A percentile compares a stretch with the other conserved stretches of the same genome.
These are phyloP conservation scores for Epirrita christyi DNA, from an alignment of 2,888 invertebrate species.

Conservation along the genomic window DNA sequence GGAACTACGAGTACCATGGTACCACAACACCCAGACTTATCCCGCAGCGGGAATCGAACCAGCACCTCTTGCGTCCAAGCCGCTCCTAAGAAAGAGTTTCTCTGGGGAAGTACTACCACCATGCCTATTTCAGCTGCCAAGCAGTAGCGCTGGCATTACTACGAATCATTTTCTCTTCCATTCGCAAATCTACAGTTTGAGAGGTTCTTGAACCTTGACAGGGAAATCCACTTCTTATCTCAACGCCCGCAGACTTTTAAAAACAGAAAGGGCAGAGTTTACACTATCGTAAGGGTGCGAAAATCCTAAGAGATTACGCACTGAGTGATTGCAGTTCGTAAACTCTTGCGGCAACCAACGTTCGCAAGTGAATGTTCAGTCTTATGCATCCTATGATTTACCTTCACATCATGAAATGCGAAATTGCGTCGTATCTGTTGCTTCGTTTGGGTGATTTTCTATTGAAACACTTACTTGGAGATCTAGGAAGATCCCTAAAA, in stretches of 20 bases:
- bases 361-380: slow-evolving; percentile 71
- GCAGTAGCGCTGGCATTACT: too few species aligned
- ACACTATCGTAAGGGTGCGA: slow-evolving; percentile 62
- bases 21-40: too few species aligned
- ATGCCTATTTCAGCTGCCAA: too few species aligned
- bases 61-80: too few species aligned
- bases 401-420: slow-evolving; percentile 42
- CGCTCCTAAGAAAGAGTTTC: too few species aligned
- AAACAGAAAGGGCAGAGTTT: slow-evolving; percentile 64
- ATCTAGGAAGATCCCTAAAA: slow-evolving; percentile 5
- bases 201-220: slow-evolving; percentile 5
- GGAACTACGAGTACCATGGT: too few species aligned
- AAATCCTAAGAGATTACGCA: slow-evolving; percentile 81
- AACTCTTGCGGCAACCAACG: slow-evolving; percentile 67
- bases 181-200: not conserved
- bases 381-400: slow-evolving; percentile 70
- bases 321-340: slow-evolving; percentile 81
- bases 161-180: too few species aligned
- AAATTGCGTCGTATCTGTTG: slow-evolving; percentile 13
- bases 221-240: slow-evolving; percentile 60
- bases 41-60: too few species aligned
- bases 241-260: slow-evolving; percentile 65
- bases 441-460: slow-evolving; percentile 48
- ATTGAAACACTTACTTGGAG: slow-evolving; percentile 4
- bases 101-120: too few species aligned